Conservation (phyloP, 2,797 vertebrate genomes). For the Girardinus metallicus region DNA sequence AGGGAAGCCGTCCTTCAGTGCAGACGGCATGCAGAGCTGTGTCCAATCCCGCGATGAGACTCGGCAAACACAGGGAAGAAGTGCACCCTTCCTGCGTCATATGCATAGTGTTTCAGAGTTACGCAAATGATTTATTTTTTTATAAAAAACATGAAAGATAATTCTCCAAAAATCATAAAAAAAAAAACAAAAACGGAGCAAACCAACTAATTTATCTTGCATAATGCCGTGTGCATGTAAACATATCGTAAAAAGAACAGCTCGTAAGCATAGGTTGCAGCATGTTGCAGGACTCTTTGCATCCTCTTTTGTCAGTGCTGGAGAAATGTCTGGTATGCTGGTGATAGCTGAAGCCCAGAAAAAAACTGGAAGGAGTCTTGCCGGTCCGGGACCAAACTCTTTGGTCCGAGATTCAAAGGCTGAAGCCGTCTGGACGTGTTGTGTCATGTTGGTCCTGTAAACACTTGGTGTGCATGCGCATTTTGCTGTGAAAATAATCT, state of each 20-base stretch:
- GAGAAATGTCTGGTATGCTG: constrained; percentile 76
- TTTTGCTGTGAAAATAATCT: constrained; percentile 31
- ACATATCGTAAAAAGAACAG: constrained; percentile 68
- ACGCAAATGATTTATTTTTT: constrained; percentile 44
- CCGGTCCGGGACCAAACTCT: constrained; percentile 56
- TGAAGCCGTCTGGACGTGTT: constrained; percentile 36
- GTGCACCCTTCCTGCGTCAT: constrained; percentile 46
- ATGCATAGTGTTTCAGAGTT: constrained; percentile 59
- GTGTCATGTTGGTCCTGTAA: constrained; percentile 62
- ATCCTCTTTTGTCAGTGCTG: constrained; percentile 56
- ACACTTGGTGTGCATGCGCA: constrained; percentile 66
- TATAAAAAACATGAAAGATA: constrained; percentile 11
- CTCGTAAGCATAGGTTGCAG: constrained; percentile 68
- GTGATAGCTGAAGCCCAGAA: constrained; percentile 64
- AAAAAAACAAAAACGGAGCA: background rate
- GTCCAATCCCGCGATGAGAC: constrained; percentile 47
- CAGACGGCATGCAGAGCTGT: constrained; percentile 53
- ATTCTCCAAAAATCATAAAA: constrained; percentile 12
- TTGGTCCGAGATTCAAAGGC: constrained; percentile 66
- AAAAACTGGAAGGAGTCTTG: constrained; percentile 42
- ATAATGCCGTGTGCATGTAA: constrained; percentile 71
- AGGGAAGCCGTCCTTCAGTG: constrained; percentile 55
- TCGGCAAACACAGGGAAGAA: constrained; percentile 20
- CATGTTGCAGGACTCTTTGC: constrained; percentile 63
- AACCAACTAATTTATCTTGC: constrained; percentile 53